Conservation (phyloP, 2,888 invertebrate species). For the Deilephila elpenor region DNA sequence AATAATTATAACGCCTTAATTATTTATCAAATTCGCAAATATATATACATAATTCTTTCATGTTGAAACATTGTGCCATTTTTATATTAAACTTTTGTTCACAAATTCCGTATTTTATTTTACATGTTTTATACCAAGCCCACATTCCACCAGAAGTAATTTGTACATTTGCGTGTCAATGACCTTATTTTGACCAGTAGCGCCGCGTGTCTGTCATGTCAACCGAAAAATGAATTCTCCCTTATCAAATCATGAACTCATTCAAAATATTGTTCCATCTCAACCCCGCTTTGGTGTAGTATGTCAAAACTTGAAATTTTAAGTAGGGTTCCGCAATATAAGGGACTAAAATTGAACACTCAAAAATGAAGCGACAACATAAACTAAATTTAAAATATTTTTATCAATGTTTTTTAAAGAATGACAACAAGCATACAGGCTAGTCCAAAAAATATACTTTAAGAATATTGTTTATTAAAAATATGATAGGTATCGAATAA, state of each 20-base stretch:
- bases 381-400: too few species aligned
- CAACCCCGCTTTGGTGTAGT: conserved; percentile 64
- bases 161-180: conserved; percentile 22
- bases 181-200: conserved; percentile 16
- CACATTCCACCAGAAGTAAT: background rate
- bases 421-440: too few species aligned
- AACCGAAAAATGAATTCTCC: conserved; percentile 48
- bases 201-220: conserved; percentile 34
- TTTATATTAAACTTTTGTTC: too few species aligned
- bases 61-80: too few species aligned
- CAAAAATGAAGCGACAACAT: background rate
- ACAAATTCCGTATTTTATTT: too few species aligned
- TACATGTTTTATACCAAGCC: background rate
- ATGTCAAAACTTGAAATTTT: conserved; percentile 58
- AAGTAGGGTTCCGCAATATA: conserved; percentile 27
- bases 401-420: too few species aligned
- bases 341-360: background rate
- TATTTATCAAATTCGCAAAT: too few species aligned
- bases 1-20: too few species aligned
- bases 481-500: too few species aligned
- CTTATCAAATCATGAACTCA: conserved; percentile 52
- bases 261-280: conserved; percentile 76
- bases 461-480: too few species aligned
- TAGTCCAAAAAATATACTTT: too few species aligned
- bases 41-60: too few species aligned